Evolutionary conservation across 2,113 vertebrate species (phyloP), one percentile per base, ranked within the genome.

Genomic region (Clinocottus analis): DNA sequence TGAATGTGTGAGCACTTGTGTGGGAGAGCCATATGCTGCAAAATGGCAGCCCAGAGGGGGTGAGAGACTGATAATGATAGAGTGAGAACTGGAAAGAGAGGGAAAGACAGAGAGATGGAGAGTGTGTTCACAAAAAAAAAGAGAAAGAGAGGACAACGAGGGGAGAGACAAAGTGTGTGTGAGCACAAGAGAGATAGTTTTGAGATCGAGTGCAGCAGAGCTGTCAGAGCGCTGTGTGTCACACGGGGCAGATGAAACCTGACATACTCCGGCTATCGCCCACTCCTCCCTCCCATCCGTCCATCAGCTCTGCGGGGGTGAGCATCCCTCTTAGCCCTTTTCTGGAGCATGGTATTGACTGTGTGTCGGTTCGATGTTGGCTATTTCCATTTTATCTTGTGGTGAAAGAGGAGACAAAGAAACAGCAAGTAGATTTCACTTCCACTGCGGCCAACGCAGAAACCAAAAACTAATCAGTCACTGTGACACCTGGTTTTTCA

Each of bases 381-480:
- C 89, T 89, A 86, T 91, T 91, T 89, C 85, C 87, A 90, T 91
- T 90, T 90, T 86, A 83, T 91, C 86, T 87, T 84, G 73, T 65
- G 53, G 90, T 83, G 64, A 86, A 77, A 79, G 63, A 73, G 82
- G 83, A 89, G 83, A 90, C 86, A 85, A 89, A 85, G 87, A 79
- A 77, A 70, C 9, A 75, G 75, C 75, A 55, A 84, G 68, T 83
- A 78, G 72, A 84, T 84, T 90, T 87, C 72, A 63, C 82, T 86
- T 62, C 78, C 56, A 67, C 62, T 9, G 25, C 63, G 17, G 63
- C 73, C 59, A 21, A 62, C 79, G 72, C 47, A 79, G 76, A 77
- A 73, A 75, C 74, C 79, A 85, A 77, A 21, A 75, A 66, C 69
- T 25, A 86, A 90, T 89, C 86, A 82, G 72, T 91, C 86, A 82